These are phyloP conservation scores for Perodicticus potto DNA, from an alignment of 2,797 vertebrate genomes.

Conservation along the genomic window DNA sequence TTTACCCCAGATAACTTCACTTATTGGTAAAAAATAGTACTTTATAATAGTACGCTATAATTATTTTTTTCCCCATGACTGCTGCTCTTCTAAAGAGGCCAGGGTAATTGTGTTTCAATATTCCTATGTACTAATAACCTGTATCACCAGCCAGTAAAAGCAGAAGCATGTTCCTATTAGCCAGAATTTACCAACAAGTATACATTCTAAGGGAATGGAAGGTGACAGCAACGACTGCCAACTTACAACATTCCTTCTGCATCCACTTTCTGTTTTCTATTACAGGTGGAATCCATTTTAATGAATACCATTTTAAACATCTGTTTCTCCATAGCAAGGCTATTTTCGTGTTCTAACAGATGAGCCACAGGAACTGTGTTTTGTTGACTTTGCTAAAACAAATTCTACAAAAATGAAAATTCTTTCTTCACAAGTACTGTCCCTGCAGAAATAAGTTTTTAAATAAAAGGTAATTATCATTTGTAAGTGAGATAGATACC, in stretches of 20 bases:
- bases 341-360: slow-evolving; percentile 75
- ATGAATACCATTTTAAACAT: slow-evolving; percentile 79
- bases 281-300: slow-evolving; percentile 83
- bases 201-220: slow-evolving; percentile 56
- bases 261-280: slow-evolving; percentile 77
- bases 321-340: slow-evolving; percentile 73
- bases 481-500: slow-evolving; percentile 18
- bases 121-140: background rate
- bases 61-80: background rate
- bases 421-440: slow-evolving; percentile 61
- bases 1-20: slow-evolving; percentile 43
- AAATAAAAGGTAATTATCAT: slow-evolving; percentile 63
- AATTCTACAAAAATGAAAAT: slow-evolving; percentile 63
- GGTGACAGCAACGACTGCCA: slow-evolving; percentile 31
- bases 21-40: slow-evolving; percentile 30
- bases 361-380: slow-evolving; percentile 69
- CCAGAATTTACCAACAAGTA: slow-evolving; percentile 60
- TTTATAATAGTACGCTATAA: background rate
- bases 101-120: slow-evolving; percentile 33
- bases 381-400: slow-evolving; percentile 74
- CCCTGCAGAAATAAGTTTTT: slow-evolving; percentile 55
- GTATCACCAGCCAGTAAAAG: slow-evolving; percentile 38
- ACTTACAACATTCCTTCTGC: slow-evolving; percentile 64
- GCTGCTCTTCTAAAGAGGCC: background rate
- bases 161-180: slow-evolving; percentile 61